Percentiles rank a stretch among this genome's conserved stretches.
These are phyloP conservation scores for Acanthurus lineatus DNA, from an alignment of 2,797 vertebrate genomes.

Conservation along the genomic window DNA sequence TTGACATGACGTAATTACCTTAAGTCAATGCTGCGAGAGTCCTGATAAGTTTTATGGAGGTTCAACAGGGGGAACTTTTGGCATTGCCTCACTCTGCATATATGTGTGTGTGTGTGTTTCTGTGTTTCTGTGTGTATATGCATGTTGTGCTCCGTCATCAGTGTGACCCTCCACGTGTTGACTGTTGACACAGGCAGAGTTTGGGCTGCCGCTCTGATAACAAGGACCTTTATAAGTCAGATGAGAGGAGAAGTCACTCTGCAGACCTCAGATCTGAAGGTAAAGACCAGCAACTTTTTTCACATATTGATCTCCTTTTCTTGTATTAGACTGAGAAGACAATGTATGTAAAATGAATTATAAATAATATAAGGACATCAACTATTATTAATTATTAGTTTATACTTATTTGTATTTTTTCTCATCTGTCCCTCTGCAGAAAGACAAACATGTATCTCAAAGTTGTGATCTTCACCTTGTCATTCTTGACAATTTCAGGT, in stretches of 20 bases:
- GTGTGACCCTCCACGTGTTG: constrained; percentile 86
- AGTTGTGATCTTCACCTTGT: constrained; percentile 68
- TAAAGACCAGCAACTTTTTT: constrained; percentile 56
- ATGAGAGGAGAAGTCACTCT: constrained; percentile 43
- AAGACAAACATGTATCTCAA: constrained; percentile 75
- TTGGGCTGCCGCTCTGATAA: constrained; percentile 82
- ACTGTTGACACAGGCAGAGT: constrained; percentile 84
- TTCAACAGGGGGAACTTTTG: not conserved
- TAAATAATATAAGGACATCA: not conserved
- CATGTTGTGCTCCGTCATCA: constrained; percentile 65
- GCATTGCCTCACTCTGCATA: constrained; percentile 16
- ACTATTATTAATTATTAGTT: not conserved
- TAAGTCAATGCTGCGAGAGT: constrained; percentile 15
- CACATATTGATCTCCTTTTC: constrained; percentile 22
- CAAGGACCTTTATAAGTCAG: constrained; percentile 83
- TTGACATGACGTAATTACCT: constrained; percentile 30
- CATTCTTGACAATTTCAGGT: constrained; percentile 79
- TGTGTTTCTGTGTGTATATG: constrained; percentile 12
- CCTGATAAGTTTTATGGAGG: constrained; percentile 20
- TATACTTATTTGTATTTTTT: constrained; percentile 10
- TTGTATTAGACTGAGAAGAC: not conserved
- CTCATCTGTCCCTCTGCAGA: constrained; percentile 52
- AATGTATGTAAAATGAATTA: not conserved
- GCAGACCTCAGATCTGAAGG: constrained; percentile 69
- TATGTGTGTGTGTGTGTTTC: constrained; percentile 30